A percentile compares a stretch with the other conserved stretches of the same genome.
These are phyloP conservation scores for Phainopepla nitens DNA, from an alignment of 2,113 vertebrate species.

Conservation along the genomic window DNA sequence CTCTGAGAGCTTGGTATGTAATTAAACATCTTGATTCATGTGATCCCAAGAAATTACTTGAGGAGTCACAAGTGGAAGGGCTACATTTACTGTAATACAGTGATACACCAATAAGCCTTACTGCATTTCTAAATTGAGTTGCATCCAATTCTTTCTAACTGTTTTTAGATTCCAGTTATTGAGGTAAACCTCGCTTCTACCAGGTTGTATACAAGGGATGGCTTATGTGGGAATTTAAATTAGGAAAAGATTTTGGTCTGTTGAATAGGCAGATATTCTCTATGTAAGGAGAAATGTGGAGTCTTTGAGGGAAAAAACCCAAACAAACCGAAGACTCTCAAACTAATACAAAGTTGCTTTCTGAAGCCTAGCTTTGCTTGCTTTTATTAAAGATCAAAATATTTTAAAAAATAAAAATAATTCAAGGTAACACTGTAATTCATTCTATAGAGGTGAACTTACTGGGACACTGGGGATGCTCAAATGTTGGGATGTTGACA, in stretches of 20 bases:
- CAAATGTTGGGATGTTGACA: not conserved
- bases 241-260: not conserved
- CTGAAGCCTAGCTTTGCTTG: not conserved
- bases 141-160: not conserved
- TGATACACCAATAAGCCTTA: not conserved
- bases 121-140: not conserved
- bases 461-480: not conserved
- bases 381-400: not conserved
- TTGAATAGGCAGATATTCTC: not conserved
- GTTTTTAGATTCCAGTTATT: not conserved
- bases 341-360: not conserved
- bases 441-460: not conserved
- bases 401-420: not conserved
- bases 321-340: not conserved
- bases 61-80: not conserved
- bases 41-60: not conserved
- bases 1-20: not conserved
- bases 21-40: not conserved
- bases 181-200: not conserved
- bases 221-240: not conserved
- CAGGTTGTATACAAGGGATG: not conserved
- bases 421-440: not conserved
- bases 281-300: rapidly evolving
- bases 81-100: not conserved
- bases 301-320: not conserved